Percentiles rank a stretch among this genome's conserved stretches.
Conservation (phyloP, 2,113 vertebrate species). For the Caretta caretta region DNA sequence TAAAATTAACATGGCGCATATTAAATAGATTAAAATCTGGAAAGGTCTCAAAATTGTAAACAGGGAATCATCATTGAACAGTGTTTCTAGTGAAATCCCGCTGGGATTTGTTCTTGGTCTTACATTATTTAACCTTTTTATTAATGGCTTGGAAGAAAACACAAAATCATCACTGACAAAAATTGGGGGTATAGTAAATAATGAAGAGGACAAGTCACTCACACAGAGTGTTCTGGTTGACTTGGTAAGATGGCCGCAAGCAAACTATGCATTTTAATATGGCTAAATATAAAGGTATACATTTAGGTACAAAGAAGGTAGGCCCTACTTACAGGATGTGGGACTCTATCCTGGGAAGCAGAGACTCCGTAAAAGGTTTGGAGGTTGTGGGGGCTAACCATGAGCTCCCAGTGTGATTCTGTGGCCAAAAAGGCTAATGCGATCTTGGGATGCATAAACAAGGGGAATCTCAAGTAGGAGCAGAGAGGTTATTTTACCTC, state of each 20-base stretch:
- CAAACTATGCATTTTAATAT: background rate
- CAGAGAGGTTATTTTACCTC: background rate
- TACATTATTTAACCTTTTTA: background rate
- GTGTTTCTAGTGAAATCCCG: background rate
- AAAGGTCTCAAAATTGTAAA: background rate
- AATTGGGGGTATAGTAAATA: background rate
- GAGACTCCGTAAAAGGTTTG: background rate
- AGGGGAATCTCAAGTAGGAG: background rate
- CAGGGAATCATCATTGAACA: background rate
- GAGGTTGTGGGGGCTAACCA: background rate
- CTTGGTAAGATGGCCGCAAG: background rate
- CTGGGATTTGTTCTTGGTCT: background rate
- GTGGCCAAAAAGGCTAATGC: background rate
- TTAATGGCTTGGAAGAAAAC: background rate
- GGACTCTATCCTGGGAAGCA: background rate
- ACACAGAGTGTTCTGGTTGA: background rate
- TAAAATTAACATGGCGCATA: background rate
- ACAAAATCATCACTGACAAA: background rate
- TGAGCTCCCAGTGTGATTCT: background rate
- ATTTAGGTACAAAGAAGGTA: background rate
- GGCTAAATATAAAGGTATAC: background rate
- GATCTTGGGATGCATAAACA: background rate
- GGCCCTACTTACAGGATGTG: background rate
- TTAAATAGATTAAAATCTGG: background rate
- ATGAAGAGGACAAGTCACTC: background rate